A percentile compares a stretch with the other conserved stretches of the same genome.
These are phyloP conservation scores for Morpho achilles DNA, from an alignment of 2,888 invertebrate genomes.

Conservation along the genomic window DNA sequence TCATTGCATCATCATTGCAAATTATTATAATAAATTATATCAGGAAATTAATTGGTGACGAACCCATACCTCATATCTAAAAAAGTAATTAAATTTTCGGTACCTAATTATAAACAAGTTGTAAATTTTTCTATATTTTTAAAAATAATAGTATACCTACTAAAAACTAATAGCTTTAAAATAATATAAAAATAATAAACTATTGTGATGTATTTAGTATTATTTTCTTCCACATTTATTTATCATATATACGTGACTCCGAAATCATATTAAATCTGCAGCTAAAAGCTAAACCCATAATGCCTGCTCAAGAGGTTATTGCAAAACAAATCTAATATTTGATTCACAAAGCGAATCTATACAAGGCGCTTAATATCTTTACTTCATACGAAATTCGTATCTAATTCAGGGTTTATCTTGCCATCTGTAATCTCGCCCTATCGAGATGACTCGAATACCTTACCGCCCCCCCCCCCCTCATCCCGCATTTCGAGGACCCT, in stretches of 20 bases:
- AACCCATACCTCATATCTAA: too few relatives aligned
- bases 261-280: conserved; percentile 13
- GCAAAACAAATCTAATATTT: conserved; percentile 61
- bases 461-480: conserved; percentile 36
- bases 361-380: conserved; percentile 63
- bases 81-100: too few relatives aligned
- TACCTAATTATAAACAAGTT: too few relatives aligned
- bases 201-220: too few relatives aligned
- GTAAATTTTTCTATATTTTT: too few relatives aligned
- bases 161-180: too few relatives aligned
- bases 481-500: conserved; percentile 39
- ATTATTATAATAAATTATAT: too few relatives aligned
- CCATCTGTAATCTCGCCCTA: conserved; percentile 71
- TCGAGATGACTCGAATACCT: conserved; percentile 61
- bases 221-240: neutral
- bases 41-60: too few relatives aligned
- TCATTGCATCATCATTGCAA: too few relatives aligned
- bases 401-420: conserved; percentile 76
- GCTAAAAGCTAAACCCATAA: conserved; percentile 35
- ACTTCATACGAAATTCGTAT: conserved; percentile 75
- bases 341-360: conserved; percentile 65
- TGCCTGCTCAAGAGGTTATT: conserved; percentile 45
- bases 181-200: too few relatives aligned
- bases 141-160: too few relatives aligned
- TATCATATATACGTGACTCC: neutral